Percentiles rank a stretch among this genome's conserved stretches.
Evolutionary conservation across 2,888 invertebrate genomes (phyloP).

Genomic region (Eristalinus aeneus): DNA sequence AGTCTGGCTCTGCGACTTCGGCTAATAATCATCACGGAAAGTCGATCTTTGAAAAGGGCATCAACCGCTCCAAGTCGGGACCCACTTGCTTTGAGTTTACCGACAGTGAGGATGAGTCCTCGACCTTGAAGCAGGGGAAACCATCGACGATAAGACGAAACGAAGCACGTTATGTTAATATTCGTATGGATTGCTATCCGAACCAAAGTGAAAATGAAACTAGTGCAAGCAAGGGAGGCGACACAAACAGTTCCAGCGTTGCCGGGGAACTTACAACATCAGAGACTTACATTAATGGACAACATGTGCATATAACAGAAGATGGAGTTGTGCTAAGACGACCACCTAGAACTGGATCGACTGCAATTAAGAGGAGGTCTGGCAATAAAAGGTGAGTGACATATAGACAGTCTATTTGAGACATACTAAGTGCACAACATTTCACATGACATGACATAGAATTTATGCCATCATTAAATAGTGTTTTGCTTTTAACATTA

Average conservation of each 20-base stretch:
- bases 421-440: no score
- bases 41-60: constrained; percentile 78
- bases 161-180: constrained; percentile 78
- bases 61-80: constrained; percentile 81
- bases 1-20: constrained; percentile 76
- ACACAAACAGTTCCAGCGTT: constrained; percentile 69
- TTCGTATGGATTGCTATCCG: constrained; percentile 80
- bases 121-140: constrained; percentile 77
- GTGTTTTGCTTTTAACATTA: no score
- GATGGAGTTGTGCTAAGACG: constrained; percentile 82
- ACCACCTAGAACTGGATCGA: constrained; percentile 83
- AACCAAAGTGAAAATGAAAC: constrained; percentile 77
- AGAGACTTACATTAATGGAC: constrained; percentile 73
- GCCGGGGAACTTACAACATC: constrained; percentile 76
- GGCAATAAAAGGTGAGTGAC: constrained; percentile 83
- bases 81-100: constrained; percentile 79
- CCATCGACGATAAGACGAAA: constrained; percentile 78
- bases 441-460: no score
- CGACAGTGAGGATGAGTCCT: constrained; percentile 78
- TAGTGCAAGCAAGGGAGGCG: constrained; percentile 76
- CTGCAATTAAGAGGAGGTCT: constrained; percentile 86
- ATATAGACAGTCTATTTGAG: neutral
- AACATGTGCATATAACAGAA: constrained; percentile 78
- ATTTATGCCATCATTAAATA: no score
- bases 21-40: constrained; percentile 73